These are phyloP conservation scores for Diachrysia chrysitis DNA, from an alignment of 2,888 invertebrate species.

Conservation along the genomic window DNA sequence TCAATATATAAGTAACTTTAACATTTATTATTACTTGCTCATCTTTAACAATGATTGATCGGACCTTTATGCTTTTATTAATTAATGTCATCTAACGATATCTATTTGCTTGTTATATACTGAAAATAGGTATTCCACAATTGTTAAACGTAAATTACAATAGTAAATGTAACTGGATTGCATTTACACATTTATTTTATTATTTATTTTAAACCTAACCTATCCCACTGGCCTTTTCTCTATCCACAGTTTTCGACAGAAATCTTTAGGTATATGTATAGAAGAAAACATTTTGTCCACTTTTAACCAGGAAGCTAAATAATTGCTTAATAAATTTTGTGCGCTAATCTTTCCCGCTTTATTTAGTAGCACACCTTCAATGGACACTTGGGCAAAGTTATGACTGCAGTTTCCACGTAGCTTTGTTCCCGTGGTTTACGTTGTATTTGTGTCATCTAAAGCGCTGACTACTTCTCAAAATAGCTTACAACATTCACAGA, in stretches of 20 bases:
- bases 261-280: no score
- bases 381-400: slow-evolving; percentile 50
- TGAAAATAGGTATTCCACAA: no score
- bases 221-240: no score
- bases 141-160: no score
- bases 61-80: no score
- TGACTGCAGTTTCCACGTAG: slow-evolving; percentile 29
- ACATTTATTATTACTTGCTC: not conserved
- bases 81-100: no score
- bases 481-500: not conserved
- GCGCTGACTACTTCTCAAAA: not conserved
- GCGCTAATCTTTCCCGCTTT: slow-evolving; percentile 61
- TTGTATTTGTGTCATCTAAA: not conserved
- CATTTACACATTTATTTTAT: no score
- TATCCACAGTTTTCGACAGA: not conserved
- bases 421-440: not conserved
- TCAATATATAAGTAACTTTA: no score
- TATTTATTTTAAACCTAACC: no score
- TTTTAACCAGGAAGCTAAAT: slow-evolving; percentile 54
- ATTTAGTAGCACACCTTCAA: slow-evolving; percentile 58
- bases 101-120: no score
- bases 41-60: not conserved
- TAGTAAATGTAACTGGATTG: no score
- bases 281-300: slow-evolving; percentile 47
- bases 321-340: slow-evolving; percentile 66